Evolutionary conservation across 1,140 invertebrate genomes (phyloP).

Genomic region (Pseudomyrmex concolor): DNA sequence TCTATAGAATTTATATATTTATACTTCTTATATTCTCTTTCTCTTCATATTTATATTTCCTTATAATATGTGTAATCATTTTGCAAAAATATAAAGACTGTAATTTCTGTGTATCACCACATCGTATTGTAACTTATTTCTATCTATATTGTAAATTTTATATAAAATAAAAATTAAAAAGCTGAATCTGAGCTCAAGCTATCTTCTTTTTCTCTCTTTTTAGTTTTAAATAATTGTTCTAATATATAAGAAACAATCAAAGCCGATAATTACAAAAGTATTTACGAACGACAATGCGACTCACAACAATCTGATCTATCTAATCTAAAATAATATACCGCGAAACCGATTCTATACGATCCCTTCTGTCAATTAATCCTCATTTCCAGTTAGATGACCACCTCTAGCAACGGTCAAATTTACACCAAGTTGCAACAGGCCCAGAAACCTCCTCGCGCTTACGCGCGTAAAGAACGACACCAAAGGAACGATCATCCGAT

Average conservation of each 20-base stretch:
- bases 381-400: background rate
- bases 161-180: too few species aligned
- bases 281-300: background rate
- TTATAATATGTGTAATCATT: too few species aligned
- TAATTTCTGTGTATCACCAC: too few species aligned
- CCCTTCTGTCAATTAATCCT: background rate
- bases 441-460: background rate
- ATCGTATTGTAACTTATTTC: too few species aligned
- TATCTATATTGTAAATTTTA: too few species aligned
- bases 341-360: background rate
- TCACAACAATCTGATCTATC: background rate
- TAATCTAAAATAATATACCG: background rate
- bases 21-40: too few species aligned
- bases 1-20: too few species aligned
- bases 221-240: background rate
- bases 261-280: background rate
- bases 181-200: too few species aligned
- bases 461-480: constrained; percentile 20
- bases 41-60: too few species aligned
- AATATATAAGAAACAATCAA: background rate
- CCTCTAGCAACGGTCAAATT: background rate
- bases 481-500: constrained; percentile 51
- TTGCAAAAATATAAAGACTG: too few species aligned
- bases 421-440: background rate
- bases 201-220: background rate